phyloP scores from a whole-genome alignment of 2,113 vertebrate species.

The Hylia prasina region DNA sequence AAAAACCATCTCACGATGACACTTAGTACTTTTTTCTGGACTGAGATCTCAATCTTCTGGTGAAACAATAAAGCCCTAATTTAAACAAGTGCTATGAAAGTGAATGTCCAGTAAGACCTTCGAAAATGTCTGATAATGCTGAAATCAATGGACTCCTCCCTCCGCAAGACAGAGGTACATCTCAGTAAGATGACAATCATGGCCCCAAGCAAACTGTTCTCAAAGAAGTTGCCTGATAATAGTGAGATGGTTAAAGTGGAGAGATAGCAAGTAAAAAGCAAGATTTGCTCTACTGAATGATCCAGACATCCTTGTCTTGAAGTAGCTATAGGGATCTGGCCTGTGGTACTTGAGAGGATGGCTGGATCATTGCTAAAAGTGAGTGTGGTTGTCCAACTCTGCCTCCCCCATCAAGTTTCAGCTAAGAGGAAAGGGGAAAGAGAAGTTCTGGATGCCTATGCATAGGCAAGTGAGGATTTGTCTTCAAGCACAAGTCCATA shows the following conservation, averaged over 20 bases:
- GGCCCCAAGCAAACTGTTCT: background rate
- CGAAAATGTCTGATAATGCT: background rate
- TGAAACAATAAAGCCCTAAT: background rate
- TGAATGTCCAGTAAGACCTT: background rate
- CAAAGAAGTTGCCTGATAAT: background rate
- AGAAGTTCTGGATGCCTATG: rapidly evolving
- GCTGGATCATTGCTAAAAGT: background rate
- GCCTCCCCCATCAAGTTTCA: background rate
- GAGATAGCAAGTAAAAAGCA: background rate
- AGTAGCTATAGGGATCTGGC: background rate
- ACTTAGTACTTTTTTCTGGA: background rate
- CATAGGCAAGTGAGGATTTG: background rate
- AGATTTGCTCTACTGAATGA: background rate
- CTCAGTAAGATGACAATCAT: background rate
- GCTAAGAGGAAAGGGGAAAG: background rate
- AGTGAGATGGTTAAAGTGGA: background rate
- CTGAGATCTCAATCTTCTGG: background rate
- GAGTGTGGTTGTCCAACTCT: background rate
- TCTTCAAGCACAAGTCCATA: background rate
- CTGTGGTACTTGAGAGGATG: background rate
- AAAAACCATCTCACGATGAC: background rate
- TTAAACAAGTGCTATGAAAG: background rate
- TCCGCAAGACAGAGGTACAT: background rate
- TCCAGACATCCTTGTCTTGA: background rate
- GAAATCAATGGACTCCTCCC: background rate